Evolutionary conservation across 2,888 invertebrate species (phyloP).

Genomic region (Lamellibrachia satsuma): DNA sequence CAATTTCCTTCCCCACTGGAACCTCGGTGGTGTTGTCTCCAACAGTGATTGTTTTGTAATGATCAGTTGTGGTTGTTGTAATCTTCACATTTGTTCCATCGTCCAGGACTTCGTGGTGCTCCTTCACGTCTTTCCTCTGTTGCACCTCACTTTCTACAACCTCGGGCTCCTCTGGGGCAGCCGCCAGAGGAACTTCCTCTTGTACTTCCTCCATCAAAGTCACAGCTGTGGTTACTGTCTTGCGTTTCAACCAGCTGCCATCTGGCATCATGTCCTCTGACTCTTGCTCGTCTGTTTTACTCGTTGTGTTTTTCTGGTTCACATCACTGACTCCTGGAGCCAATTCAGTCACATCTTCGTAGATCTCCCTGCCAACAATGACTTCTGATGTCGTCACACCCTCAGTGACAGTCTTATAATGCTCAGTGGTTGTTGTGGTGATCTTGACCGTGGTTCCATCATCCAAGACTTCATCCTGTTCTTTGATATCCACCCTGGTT

Average conservation of each 20-base stretch:
- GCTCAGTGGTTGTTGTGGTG: neutral
- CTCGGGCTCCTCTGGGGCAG: neutral
- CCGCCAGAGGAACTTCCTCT: neutral
- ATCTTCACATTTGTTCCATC: constrained; percentile 27
- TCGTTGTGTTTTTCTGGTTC: neutral
- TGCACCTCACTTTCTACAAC: neutral
- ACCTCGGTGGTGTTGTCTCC: too few species aligned
- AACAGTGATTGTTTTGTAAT: too few species aligned
- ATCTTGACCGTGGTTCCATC: constrained; percentile 35
- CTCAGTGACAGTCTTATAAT: neutral
- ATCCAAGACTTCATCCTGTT: constrained; percentile 32
- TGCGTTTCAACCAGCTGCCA: constrained; percentile 47
- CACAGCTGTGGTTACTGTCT: neutral
- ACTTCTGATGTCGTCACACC: neutral
- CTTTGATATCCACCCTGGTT: neutral
- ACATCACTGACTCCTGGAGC: constrained; percentile 31
- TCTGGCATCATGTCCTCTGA: constrained; percentile 17
- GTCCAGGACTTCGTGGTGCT: neutral
- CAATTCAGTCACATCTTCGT: constrained; percentile 32
- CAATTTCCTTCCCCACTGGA: constrained; percentile 23
- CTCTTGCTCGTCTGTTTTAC: constrained; percentile 38
- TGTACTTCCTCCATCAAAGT: neutral
- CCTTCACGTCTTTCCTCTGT: neutral
- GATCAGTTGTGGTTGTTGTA: neutral
- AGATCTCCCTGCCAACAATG: constrained; percentile 30